Conservation (phyloP, 2,888 invertebrate genomes). For the Zaprionus lineosus region DNA sequence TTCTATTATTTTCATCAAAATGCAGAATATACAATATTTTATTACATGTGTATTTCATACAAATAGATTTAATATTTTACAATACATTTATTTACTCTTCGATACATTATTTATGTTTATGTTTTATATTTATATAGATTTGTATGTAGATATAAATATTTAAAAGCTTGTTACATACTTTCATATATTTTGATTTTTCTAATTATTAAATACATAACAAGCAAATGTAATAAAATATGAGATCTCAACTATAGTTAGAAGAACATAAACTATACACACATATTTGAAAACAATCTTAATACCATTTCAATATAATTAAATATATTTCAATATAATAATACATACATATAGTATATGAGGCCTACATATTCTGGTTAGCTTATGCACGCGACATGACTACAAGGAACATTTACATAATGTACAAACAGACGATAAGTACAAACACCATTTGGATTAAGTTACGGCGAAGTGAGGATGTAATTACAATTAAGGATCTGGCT, state of each 20-base stretch:
- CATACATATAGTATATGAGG: conserved; percentile 37
- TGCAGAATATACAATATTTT: conserved; percentile 34
- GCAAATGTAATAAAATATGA: conserved; percentile 63
- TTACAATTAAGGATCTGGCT: background rate
- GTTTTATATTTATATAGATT: conserved; percentile 34
- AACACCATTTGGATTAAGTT: conserved; percentile 24
- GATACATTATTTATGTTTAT: conserved; percentile 56
- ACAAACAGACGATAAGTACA: conserved; percentile 63
- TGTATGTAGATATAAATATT: conserved; percentile 50
- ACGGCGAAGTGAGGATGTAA: conserved; percentile 19
- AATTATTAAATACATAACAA: conserved; percentile 68
- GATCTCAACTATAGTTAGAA: conserved; percentile 49
- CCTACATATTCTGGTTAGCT: conserved; percentile 57
- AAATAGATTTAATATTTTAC: conserved; percentile 78
- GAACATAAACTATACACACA: conserved; percentile 74
- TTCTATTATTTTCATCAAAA: too few relatives aligned
- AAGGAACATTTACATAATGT: conserved; percentile 80
- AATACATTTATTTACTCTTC: conserved; percentile 57
- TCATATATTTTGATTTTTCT: conserved; percentile 52
- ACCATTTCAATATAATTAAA: too few relatives aligned
- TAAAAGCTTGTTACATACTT: conserved; percentile 68
- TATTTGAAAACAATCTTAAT: conserved; percentile 47
- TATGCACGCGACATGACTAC: conserved; percentile 41
- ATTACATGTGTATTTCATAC: conserved; percentile 75
- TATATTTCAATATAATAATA: conserved; percentile 15